Percentiles rank a stretch among this genome's conserved stretches.
phyloP scores from a whole-genome alignment of 2,888 invertebrate species.

The Laothoe populi region DNA sequence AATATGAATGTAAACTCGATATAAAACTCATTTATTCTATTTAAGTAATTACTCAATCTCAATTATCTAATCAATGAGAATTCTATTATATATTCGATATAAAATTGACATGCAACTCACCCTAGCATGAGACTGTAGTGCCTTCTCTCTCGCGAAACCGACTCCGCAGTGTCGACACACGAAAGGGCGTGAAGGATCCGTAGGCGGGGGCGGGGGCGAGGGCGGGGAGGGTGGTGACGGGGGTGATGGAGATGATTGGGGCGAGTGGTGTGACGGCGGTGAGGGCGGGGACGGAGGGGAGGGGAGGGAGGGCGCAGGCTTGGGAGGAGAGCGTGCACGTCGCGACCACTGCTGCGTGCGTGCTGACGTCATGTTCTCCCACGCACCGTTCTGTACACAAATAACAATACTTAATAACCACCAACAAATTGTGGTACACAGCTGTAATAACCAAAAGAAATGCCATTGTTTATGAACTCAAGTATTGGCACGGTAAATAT shows the following conservation, averaged over 20 bases:
- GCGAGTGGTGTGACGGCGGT: conserved; percentile 47
- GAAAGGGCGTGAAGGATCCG: conserved; percentile 90
- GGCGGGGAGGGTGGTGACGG: conserved; percentile 47
- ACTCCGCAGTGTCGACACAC: conserved; percentile 88
- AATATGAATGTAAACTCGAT: no score
- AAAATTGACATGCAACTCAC: conserved; percentile 53
- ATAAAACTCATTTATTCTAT: no score
- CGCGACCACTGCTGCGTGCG: conserved; percentile 82
- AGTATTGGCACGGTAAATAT: no score
- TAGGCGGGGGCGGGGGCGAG: conserved; percentile 61
- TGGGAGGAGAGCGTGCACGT: conserved; percentile 52
- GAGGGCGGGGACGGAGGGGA: conserved; percentile 50
- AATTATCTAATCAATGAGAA: neutral
- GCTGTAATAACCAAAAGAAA: no score
- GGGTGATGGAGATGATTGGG: conserved; percentile 46
- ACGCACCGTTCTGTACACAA: conserved; percentile 61
- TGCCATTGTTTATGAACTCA: no score
- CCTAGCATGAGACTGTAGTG: conserved; percentile 90
- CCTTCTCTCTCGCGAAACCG: conserved; percentile 92
- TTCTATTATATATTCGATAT: neutral
- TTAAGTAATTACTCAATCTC: no score
- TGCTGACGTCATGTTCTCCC: conserved; percentile 82
- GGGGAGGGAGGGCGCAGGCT: conserved; percentile 59
- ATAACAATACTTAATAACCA: neutral
- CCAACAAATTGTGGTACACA: no score